These are phyloP conservation scores for Onychostoma macrolepis DNA, from an alignment of 2,113 vertebrate species.

Conservation along the genomic window DNA sequence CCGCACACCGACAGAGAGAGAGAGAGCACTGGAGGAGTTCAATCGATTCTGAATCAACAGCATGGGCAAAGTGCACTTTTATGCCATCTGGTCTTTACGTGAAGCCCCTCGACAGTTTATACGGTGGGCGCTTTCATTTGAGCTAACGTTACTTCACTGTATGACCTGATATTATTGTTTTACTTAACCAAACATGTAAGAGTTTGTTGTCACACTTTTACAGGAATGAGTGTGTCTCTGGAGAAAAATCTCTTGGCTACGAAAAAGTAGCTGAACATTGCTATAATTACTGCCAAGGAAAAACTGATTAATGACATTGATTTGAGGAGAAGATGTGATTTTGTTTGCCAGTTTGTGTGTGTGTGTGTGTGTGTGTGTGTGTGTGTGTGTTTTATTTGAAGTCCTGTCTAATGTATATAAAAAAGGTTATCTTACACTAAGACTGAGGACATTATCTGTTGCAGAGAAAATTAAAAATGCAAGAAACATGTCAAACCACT, in stretches of 20 bases:
- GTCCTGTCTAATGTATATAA: too few species aligned
- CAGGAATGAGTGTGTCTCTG: background rate
- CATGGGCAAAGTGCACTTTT: constrained; percentile 76
- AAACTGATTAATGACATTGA: background rate
- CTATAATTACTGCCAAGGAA: background rate
- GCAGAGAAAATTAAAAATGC: too few species aligned
- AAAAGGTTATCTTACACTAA: too few species aligned
- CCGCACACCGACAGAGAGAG: background rate
- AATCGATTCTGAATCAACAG: background rate
- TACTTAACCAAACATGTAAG: background rate
- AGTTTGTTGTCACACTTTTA: background rate
- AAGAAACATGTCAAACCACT: too few species aligned
- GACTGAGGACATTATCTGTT: too few species aligned
- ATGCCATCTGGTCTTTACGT: constrained; percentile 76
- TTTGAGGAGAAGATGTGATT: background rate
- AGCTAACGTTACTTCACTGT: background rate
- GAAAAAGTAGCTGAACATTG: background rate
- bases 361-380: too few species aligned
- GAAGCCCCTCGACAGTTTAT: constrained; percentile 79
- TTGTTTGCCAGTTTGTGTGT: background rate
- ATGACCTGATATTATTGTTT: background rate
- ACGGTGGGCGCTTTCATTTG: constrained; percentile 66
- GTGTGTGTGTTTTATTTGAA: too few species aligned
- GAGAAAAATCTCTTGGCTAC: background rate
- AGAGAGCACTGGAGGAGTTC: background rate